phyloP scores from a whole-genome alignment of 2,113 vertebrate genomes.

The Grammomys surdaster region DNA sequence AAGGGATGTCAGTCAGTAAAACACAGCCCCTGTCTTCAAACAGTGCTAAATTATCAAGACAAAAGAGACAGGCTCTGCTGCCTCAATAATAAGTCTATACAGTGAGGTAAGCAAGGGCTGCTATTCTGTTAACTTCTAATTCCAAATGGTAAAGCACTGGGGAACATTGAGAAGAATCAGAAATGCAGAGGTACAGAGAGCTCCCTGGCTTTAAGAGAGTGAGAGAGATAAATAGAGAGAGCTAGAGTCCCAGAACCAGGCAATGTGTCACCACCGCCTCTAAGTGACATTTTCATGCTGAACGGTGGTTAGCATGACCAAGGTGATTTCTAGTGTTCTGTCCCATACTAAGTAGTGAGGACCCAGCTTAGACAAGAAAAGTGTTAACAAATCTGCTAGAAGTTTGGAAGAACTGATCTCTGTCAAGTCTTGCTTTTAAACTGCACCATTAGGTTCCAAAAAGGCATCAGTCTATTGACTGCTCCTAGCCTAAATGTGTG shows the following conservation, averaged over 20 bases:
- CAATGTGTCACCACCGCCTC: neutral
- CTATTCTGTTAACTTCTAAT: neutral
- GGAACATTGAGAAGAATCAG: neutral
- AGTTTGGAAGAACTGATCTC: neutral
- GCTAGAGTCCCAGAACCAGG: neutral
- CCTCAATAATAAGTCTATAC: neutral
- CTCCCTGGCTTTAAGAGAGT: neutral
- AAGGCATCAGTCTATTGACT: neutral
- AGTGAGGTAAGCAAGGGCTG: neutral
- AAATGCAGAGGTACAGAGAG: neutral
- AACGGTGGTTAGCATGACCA: neutral
- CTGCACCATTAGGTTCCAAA: neutral
- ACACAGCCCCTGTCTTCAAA: neutral
- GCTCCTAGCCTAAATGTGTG: neutral
- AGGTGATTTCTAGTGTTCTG: neutral
- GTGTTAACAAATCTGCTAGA: neutral
- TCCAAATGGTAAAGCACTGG: neutral
- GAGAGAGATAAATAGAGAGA: neutral
- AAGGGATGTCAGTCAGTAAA: neutral
- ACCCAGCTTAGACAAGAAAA: neutral
- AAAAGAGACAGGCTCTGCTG: neutral
- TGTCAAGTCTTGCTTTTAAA: rapidly evolving
- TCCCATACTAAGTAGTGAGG: neutral
- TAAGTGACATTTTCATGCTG: rapidly evolving
- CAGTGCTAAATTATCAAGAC: neutral